Percentiles rank a stretch among this genome's conserved stretches.
These are phyloP conservation scores for Rhopilema esculentum DNA, from an alignment of 30 jellyfish, hydroid and myxozoan species.

Conservation along the genomic window DNA sequence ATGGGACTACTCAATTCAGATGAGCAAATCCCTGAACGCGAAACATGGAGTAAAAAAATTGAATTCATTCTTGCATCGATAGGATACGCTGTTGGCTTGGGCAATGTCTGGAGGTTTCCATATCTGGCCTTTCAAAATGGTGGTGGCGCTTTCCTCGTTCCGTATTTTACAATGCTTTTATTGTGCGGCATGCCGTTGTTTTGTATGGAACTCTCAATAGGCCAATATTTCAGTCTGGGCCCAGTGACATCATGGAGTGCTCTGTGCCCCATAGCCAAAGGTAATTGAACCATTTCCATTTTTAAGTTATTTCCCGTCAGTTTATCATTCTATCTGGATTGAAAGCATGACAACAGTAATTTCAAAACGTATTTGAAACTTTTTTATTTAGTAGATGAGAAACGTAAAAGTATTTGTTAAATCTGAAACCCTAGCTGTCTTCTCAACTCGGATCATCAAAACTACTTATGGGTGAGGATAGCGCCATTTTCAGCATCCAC, in stretches of 20 bases:
- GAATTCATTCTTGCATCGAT: conserved; percentile 91
- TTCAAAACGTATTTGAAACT: no score
- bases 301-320: background rate
- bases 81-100: conserved; percentile 97
- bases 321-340: no score
- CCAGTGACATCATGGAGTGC: conserved; percentile 97
- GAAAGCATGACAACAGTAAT: no score
- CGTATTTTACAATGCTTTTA: conserved; percentile 86
- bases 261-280: conserved; percentile 92
- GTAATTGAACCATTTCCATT: conserved; percentile 41
- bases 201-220: conserved; percentile 92
- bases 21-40: conserved; percentile 67
- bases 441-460: no score
- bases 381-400: no score
- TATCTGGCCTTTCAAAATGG: conserved; percentile 92
- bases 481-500: no score
- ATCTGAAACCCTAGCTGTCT: no score
- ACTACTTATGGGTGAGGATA: background rate
- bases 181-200: conserved; percentile 97
- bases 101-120: conserved; percentile 98
- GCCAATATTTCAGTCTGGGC: conserved; percentile 96
- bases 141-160: conserved; percentile 98
- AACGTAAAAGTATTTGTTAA: no score
- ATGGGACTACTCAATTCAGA: conserved; percentile 21
- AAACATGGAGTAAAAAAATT: conserved; percentile 90